Evolutionary conservation across 2,888 invertebrate species (phyloP), one percentile per base, ranked within the genome.

Genomic region (Drosophila prostipennis): DNA sequence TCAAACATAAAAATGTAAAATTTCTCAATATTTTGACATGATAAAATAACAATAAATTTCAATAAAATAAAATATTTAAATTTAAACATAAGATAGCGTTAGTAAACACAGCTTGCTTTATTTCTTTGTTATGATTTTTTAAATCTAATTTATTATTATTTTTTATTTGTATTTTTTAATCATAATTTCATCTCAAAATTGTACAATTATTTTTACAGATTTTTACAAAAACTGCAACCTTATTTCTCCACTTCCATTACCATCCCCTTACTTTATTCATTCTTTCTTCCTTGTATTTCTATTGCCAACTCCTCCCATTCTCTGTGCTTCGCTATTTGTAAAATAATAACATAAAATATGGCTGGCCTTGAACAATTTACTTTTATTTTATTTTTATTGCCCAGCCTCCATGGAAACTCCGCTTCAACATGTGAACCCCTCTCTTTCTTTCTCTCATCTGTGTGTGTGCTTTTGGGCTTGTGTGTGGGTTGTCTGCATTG

Each of bases 301-400:
- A 19, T 53, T 5, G 5, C 45, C n/a, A 34, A 19, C 16, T 8
- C 8, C 11, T 4, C 1, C 13, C 5, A 7, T 13, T 23, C 29
- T n/a, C 65, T n/a, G 14, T 39, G 32, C 29, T n/a, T 13, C 7
- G 53, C 53, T 64, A 51, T 76, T 78, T 82, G 77, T 75, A 78
- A 78, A 79, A 85, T 85, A 87, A 85, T 83, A 87, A 80, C 85
- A 81, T 88, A 84, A 86, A 89, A 87, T 86, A 86, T 80, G 71
- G 80, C 79, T 82, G 84, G 79, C 90, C 90, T 90, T 90, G 90
- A 89, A 87, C 83, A 87, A 84, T 89, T 89, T 81, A 83, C 85
- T 83, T 88, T 86, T 87, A 88, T 80, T 81, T 89, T 82, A 86
- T 80, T 89, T 89, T 80, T 88, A 89, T 86, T 83, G 82, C 83